These are phyloP conservation scores for Stegodyphus mimosarum DNA, from an alignment of 1,140 invertebrate genomes.

Conservation along the genomic window DNA sequence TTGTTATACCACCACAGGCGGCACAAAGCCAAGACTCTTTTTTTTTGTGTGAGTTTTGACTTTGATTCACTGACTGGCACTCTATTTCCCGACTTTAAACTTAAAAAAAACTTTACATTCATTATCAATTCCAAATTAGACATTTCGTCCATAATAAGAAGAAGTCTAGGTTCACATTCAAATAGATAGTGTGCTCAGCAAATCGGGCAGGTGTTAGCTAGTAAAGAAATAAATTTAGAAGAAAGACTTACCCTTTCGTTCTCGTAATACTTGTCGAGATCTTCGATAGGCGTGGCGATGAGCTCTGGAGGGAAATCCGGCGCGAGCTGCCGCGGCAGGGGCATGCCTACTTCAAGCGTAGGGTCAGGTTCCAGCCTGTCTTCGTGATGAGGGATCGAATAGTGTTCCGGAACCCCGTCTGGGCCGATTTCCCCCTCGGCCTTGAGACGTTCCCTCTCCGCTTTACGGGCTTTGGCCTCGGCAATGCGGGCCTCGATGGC, in stretches of 20 bases:
- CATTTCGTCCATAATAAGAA: no score
- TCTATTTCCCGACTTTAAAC: no score
- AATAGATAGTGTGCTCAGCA: no score
- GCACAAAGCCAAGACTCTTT: no score
- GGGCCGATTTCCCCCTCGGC: conserved; percentile 73
- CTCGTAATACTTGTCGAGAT: conserved; percentile 93
- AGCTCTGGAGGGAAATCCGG: conserved; percentile 90
- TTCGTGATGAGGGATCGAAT: conserved; percentile 52
- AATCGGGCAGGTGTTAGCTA: no score
- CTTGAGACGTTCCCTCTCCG: conserved; percentile 94
- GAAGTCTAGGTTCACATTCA: no score
- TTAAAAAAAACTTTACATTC: no score
- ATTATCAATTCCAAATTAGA: no score
- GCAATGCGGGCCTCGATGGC: conserved; percentile 92
- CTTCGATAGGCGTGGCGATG: conserved; percentile 92
- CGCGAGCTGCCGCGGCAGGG: conserved; percentile 88
- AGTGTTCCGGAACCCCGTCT: conserved; percentile 45
- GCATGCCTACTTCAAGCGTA: conserved; percentile 90
- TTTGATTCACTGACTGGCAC: no score
- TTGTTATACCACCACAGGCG: no score
- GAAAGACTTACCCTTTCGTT: conserved; percentile 73
- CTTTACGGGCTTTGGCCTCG: conserved; percentile 77
- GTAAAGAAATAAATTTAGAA: no score
- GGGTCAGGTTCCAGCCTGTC: conserved; percentile 79
- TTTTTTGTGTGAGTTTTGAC: no score